A percentile compares a stretch with the other conserved stretches of the same genome.
Conservation (phyloP, 2,113 vertebrate genomes). For the Carollia perspicillata region DNA sequence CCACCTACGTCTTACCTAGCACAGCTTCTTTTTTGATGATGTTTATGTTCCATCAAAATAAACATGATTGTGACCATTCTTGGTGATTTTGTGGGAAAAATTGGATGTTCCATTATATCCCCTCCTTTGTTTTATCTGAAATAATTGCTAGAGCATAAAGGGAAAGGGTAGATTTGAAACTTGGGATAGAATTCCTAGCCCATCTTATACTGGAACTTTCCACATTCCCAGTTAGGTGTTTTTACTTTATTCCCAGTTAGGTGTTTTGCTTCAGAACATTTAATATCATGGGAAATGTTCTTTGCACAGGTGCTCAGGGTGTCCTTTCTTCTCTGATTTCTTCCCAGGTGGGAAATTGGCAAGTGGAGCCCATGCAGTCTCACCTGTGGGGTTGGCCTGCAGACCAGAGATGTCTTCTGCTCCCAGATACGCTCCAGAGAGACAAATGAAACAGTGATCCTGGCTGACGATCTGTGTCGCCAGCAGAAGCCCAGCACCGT, state of each 20-base stretch:
- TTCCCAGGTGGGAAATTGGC: constrained; percentile 91
- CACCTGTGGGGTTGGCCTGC: constrained; percentile 93
- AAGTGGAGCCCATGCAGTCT: constrained; percentile 93
- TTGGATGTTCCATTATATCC: background rate
- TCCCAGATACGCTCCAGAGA: constrained; percentile 85
- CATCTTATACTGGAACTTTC: background rate
- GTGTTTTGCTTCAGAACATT: background rate
- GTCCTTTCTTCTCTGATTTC: constrained; percentile 50
- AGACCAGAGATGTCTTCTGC: constrained; percentile 90
- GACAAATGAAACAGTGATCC: constrained; percentile 84
- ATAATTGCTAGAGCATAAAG: background rate
- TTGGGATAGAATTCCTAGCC: background rate
- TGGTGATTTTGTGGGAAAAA: background rate
- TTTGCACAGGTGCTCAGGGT: constrained; percentile 35
- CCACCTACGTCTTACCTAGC: background rate
- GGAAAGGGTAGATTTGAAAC: background rate
- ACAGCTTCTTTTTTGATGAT: background rate
- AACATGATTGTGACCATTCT: background rate
- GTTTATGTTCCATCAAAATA: background rate
- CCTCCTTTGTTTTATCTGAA: background rate
- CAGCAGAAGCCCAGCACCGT: constrained; percentile 87
- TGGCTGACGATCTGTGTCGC: constrained; percentile 88
- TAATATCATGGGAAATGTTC: background rate
- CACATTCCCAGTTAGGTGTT: background rate
- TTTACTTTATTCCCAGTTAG: background rate